These are phyloP conservation scores for Lithosia quadra DNA, from an alignment of 2,888 invertebrate genomes.

Conservation along the genomic window DNA sequence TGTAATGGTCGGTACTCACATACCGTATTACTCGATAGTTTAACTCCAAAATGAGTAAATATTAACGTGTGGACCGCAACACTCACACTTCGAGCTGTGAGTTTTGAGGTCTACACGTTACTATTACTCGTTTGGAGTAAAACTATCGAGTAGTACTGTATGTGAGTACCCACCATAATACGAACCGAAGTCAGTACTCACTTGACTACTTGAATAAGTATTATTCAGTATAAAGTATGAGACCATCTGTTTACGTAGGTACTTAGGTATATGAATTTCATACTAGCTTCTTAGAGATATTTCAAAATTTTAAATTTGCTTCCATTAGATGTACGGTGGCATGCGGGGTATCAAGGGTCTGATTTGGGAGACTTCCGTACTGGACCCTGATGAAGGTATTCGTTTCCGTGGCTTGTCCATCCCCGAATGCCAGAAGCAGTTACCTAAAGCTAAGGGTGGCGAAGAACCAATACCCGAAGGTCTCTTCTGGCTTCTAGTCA, in stretches of 20 bases:
- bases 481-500: constrained; percentile 92
- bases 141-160: no score
- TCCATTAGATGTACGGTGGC: constrained; percentile 94
- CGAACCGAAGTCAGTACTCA: background rate
- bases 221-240: background rate
- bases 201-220: background rate
- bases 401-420: constrained; percentile 97
- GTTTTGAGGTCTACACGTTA: no score
- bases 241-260: no score
- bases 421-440: constrained; percentile 91
- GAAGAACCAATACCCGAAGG: constrained; percentile 92
- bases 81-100: no score
- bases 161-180: no score
- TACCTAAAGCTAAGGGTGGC: constrained; percentile 91
- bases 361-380: constrained; percentile 97
- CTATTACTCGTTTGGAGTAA: no score
- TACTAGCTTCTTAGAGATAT: background rate
- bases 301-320: constrained; percentile 13
- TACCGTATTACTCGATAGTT: no score
- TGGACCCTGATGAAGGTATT: constrained; percentile 98
- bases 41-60: no score
- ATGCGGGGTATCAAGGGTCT: constrained; percentile 98
- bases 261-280: no score
- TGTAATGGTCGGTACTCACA: no score
- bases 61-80: no score